phyloP scores from a whole-genome alignment of 2,113 vertebrate genomes.

The Pimephales promelas region DNA sequence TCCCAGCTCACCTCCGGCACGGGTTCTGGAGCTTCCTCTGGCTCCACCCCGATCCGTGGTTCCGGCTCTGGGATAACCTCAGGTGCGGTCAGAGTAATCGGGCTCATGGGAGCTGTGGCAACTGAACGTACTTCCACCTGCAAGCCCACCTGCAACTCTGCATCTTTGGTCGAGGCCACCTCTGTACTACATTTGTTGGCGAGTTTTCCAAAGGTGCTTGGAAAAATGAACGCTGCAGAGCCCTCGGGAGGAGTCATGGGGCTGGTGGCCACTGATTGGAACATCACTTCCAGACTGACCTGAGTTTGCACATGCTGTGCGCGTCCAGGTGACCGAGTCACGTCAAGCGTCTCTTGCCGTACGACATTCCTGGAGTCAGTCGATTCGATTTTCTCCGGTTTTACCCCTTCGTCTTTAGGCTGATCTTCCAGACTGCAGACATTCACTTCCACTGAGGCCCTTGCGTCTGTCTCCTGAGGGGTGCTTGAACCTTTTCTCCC shows the following conservation, averaged over 20 bases:
- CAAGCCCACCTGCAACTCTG: constrained; percentile 84
- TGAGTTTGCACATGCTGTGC: constrained; percentile 85
- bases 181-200: constrained; percentile 18
- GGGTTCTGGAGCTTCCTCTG: constrained; percentile 80
- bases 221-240: constrained; percentile 78
- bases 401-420: not conserved
- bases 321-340: constrained; percentile 57
- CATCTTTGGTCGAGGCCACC: constrained; percentile 75
- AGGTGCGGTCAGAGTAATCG: constrained; percentile 29
- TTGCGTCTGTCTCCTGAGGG: not conserved
- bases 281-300: constrained; percentile 81
- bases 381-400: constrained; percentile 13
- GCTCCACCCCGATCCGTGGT: not conserved
- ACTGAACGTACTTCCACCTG: constrained; percentile 85
- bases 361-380: not conserved
- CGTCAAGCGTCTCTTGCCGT: constrained; percentile 5
- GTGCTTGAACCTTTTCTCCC: not conserved
- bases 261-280: constrained; percentile 87
- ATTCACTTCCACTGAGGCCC: not conserved
- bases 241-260: constrained; percentile 86
- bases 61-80: constrained; percentile 52
- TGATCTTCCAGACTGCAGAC: not conserved
- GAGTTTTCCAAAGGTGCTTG: constrained; percentile 66
- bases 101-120: constrained; percentile 82
- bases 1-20: constrained; percentile 97